Conservation (phyloP, 2,888 invertebrate genomes). For the Drosophila quasianomalipes region DNA sequence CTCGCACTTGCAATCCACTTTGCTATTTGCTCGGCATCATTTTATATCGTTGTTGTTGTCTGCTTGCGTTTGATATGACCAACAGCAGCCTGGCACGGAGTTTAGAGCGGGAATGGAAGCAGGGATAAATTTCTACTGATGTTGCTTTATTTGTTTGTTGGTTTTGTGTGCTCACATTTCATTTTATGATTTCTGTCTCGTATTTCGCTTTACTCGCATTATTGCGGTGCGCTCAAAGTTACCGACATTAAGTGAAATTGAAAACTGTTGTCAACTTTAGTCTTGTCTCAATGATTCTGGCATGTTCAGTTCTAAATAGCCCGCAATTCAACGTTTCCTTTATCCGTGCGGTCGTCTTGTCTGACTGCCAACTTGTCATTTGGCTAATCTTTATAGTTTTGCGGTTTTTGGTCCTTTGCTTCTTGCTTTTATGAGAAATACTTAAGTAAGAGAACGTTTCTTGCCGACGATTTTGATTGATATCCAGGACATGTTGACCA, state of each 20-base stretch:
- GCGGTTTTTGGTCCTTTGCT: slow-evolving; percentile 49
- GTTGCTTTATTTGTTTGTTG: slow-evolving; percentile 44
- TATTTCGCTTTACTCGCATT: slow-evolving; percentile 1
- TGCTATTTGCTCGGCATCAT: slow-evolving; percentile 24
- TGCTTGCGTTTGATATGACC: slow-evolving; percentile 40
- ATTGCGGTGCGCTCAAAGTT: slow-evolving; percentile 43
- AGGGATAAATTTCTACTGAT: slow-evolving; percentile 34
- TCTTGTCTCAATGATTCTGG: slow-evolving; percentile 71
- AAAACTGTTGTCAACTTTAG: slow-evolving; percentile 65
- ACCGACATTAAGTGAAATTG: slow-evolving; percentile 76
- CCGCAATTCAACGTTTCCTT: slow-evolving; percentile 18
- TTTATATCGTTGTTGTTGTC: slow-evolving; percentile 31
- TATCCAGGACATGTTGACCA: slow-evolving; percentile 1
- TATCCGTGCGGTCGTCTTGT: slow-evolving; percentile 27
- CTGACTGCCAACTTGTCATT: slow-evolving; percentile 26
- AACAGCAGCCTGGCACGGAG: slow-evolving; percentile 5
- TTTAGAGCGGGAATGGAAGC: slow-evolving; percentile 1
- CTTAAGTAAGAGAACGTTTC: slow-evolving; percentile 18
- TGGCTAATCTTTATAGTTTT: slow-evolving; percentile 49
- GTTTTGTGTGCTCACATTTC: slow-evolving; percentile 38
- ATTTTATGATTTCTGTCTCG: slow-evolving; percentile 53
- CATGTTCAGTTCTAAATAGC: slow-evolving; percentile 77
- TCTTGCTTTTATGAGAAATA: slow-evolving; percentile 32
- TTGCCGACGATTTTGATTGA: slow-evolving; percentile 22
- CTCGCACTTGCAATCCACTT: slow-evolving; percentile 24